A percentile compares a stretch with the other conserved stretches of the same genome.
phyloP scores from a whole-genome alignment of 2,113 vertebrate genomes.

The Gadus chalcogrammus region DNA sequence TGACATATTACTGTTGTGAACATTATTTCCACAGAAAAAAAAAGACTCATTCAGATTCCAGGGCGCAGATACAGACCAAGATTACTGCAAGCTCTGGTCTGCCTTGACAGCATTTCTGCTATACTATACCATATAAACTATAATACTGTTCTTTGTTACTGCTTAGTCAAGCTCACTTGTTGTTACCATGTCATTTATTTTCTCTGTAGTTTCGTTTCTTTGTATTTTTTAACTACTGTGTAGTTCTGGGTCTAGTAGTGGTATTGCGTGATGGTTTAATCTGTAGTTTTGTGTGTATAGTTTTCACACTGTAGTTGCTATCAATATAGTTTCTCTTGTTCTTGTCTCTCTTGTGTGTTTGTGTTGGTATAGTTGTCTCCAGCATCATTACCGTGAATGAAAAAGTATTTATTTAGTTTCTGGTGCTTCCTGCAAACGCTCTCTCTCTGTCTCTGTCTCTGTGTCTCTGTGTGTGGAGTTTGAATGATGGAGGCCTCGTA shows the following conservation, averaged over 20 bases:
- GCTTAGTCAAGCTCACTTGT: too few species aligned
- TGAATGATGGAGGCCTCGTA: constrained; percentile 45
- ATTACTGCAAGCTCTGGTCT: not conserved
- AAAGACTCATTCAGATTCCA: not conserved
- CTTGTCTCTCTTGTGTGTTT: too few species aligned
- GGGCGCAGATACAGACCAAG: constrained; percentile 4
- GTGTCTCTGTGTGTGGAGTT: constrained; percentile 15
- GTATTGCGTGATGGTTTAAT: too few species aligned
- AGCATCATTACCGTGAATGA: not conserved
- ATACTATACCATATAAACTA: too few species aligned
- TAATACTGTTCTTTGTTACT: too few species aligned
- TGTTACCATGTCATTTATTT: too few species aligned
- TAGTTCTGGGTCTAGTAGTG: too few species aligned
- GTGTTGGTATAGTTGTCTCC: not conserved
- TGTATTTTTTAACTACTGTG: too few species aligned
- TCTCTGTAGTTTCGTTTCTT: too few species aligned
- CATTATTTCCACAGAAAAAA: not conserved
- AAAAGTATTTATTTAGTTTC: not conserved
- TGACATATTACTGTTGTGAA: constrained; percentile 1
- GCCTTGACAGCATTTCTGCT: too few species aligned
- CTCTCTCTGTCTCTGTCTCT: constrained; percentile 15
- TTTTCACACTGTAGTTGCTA: not conserved
- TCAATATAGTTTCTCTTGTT: not conserved
- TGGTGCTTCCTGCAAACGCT: not conserved
- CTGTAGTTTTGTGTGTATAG: too few species aligned